Conservation (phyloP, 1,140 invertebrate genomes). For the Cataglyphis hispanica region DNA sequence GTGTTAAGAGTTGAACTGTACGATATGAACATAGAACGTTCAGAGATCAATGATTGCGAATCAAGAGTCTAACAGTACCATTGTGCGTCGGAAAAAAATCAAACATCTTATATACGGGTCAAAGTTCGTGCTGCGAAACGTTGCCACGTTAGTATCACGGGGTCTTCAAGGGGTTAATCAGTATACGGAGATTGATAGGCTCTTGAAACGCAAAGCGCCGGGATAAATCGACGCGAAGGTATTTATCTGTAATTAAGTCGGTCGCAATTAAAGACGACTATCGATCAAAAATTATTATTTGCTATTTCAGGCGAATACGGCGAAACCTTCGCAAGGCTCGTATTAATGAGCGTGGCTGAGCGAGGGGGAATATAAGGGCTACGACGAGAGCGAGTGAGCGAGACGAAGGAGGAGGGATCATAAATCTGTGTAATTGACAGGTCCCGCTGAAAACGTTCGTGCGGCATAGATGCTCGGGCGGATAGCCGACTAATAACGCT, state of each 20-base stretch:
- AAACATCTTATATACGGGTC: neutral
- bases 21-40: neutral
- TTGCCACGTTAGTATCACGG: neutral
- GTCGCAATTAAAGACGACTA: slow-evolving; percentile 61
- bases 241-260: slow-evolving; percentile 64
- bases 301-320: slow-evolving; percentile 19
- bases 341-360: slow-evolving; percentile 47
- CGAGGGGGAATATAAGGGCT: slow-evolving; percentile 68
- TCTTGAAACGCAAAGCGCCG: slow-evolving; percentile 34
- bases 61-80: slow-evolving; percentile 8
- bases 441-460: slow-evolving; percentile 70
- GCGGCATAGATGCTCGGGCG: slow-evolving; percentile 71
- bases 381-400: slow-evolving; percentile 23
- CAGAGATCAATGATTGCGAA: slow-evolving; percentile 13
- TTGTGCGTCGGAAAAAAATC: neutral
- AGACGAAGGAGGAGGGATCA: slow-evolving; percentile 67
- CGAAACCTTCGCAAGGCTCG: slow-evolving; percentile 5
- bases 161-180: slow-evolving; percentile 32
- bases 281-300: slow-evolving; percentile 58
- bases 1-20: neutral
- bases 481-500: slow-evolving; percentile 74
- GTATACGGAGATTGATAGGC: slow-evolving; percentile 50
- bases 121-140: slow-evolving; percentile 24
- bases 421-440: slow-evolving; percentile 83
- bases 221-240: slow-evolving; percentile 20